A percentile compares a stretch with the other conserved stretches of the same genome.
These are phyloP conservation scores for Zeus faber DNA, from an alignment of 2,113 vertebrate species.

Conservation along the genomic window DNA sequence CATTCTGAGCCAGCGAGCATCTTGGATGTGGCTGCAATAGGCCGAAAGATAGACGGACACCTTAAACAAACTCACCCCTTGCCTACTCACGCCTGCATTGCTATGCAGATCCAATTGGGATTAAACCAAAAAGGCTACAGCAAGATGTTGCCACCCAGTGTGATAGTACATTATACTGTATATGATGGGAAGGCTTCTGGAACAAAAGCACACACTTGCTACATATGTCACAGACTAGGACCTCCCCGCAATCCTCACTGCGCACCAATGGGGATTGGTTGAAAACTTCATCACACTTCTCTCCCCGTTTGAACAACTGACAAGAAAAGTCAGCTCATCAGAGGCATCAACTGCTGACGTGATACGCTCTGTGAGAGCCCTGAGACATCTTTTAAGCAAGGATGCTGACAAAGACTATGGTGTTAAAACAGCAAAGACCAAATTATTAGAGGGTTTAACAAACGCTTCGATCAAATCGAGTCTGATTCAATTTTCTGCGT, in stretches of 20 bases:
- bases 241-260: constrained; percentile 12
- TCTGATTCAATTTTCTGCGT: too few relatives aligned
- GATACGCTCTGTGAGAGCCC: constrained; percentile 3
- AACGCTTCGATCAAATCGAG: too few relatives aligned
- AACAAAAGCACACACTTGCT: constrained; percentile 10
- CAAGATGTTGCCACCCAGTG: constrained; percentile 14
- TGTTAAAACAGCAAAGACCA: too few relatives aligned
- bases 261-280: constrained; percentile 12
- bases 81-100: constrained; percentile 8
- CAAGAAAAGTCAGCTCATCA: background rate
- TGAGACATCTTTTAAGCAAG: too few relatives aligned
- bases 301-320: constrained; percentile 13
- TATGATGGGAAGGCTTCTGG: constrained; percentile 15
- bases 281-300: constrained; percentile 14
- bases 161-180: constrained; percentile 14
- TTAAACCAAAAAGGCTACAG: constrained; percentile 3
- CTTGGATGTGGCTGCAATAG: background rate
- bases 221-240: constrained; percentile 10
- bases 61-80: constrained; percentile 9
- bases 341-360: constrained; percentile 6
- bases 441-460: too few relatives aligned
- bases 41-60: constrained; percentile 3
- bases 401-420: too few relatives aligned
- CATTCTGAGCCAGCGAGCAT: constrained; percentile 2
- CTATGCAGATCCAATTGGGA: constrained; percentile 3